A percentile compares a stretch with the other conserved stretches of the same genome.
These are phyloP conservation scores for Belgica antarctica DNA, from an alignment of 2,888 invertebrate species.

Conservation along the genomic window DNA sequence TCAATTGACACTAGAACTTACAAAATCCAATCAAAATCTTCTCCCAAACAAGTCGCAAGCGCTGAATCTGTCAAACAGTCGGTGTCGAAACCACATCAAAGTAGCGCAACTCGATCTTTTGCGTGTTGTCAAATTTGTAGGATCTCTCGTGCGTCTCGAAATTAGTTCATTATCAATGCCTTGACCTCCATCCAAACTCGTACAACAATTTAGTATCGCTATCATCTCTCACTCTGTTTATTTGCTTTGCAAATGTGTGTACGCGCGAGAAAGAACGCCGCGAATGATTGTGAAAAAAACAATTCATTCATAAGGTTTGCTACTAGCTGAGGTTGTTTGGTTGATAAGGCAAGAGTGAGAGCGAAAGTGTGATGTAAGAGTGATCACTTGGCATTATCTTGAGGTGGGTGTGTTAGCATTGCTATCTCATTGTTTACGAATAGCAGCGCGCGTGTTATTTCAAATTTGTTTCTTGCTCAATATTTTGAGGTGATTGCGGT, in stretches of 20 bases:
- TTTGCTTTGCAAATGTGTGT: too few relatives aligned
- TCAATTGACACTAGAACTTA: too few relatives aligned
- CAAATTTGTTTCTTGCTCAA: neutral
- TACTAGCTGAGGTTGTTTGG: neutral
- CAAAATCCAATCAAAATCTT: too few relatives aligned
- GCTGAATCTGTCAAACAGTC: too few relatives aligned
- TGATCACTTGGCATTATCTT: neutral
- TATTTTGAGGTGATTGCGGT: too few relatives aligned
- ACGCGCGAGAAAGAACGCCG: neutral
- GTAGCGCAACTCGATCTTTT: too few relatives aligned
- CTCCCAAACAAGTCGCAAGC: too few relatives aligned
- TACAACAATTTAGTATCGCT: neutral
- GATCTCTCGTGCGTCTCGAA: too few relatives aligned
- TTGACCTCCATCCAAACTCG: constrained; percentile 14
- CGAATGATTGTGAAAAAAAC: neutral
- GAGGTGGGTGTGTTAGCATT: neutral
- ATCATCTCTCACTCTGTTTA: neutral
- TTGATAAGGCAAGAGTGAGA: constrained; percentile 4
- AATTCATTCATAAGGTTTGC: neutral
- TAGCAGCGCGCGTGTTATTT: neutral
- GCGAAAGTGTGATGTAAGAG: neutral
- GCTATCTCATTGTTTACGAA: neutral
- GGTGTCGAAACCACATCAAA: too few relatives aligned
- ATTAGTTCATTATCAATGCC: constrained; percentile 11
- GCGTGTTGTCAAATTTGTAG: too few relatives aligned